Base-by-base conservation (phyloP, 2,888 invertebrate genomes). In the Neoscelio sp. region DNA sequence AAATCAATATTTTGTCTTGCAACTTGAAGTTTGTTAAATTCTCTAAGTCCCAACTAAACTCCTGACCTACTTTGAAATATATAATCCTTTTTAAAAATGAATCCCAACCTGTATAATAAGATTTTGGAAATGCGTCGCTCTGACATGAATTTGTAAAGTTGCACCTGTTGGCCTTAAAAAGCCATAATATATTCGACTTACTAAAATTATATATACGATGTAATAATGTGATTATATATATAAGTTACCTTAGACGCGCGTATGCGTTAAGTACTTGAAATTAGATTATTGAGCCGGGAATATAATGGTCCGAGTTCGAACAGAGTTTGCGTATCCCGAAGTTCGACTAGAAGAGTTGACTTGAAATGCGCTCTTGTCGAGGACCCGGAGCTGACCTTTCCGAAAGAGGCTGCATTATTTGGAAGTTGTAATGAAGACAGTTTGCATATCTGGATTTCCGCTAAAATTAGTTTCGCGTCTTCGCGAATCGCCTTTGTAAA, bases 251-350 rank as follows among this genome's bases (percentile, higher is more conserved):
- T 4, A 13, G 20, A 5, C n/a, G 33, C 35, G 60, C 30, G 46
- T 50, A 42, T 50, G 42, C 40, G 70, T 56, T 70, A 70, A 70
- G 58, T 60, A 42, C 50, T 50, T 60, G 40, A 30, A 60, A 70
- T 60, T 70, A 38, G 70, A 70, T 70, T 70, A 70, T 70, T 70
- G 58, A 70, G 50, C 50, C 42, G 42, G 12, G 28, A 58, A 28
- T 70, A 70, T 70, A 50, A 60, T 50, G 33, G 58, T 20, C 8
- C 15, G 56, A 68, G 46, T 50, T 64, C 40, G 28, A 40, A 40
- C 40, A 38, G 50, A 64, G 64, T 50, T 64, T 50, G 64, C 64
- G 38, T 64, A 64, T 35, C 38, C 48, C 40, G 40, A 8, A 42
- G 38, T 10, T 46, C 23, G 17, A 17, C 20, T 23, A 10, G 35